These are phyloP conservation scores for Cygnus buccinator DNA, from an alignment of 2,113 vertebrate genomes.

Conservation along the genomic window DNA sequence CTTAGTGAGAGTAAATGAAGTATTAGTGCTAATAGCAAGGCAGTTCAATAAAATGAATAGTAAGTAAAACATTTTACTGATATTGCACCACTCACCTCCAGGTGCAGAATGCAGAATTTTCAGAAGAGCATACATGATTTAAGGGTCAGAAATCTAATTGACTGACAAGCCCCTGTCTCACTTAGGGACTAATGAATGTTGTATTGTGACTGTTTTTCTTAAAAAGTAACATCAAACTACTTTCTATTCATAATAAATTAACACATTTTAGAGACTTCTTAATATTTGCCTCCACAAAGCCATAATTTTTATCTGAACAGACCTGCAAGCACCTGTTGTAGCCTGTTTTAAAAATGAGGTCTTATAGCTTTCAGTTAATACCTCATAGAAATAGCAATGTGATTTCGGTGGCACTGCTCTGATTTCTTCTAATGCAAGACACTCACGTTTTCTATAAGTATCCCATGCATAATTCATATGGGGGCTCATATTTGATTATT, in stretches of 20 bases:
- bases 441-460: constrained; percentile 53
- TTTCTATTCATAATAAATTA: constrained; percentile 76
- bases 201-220: constrained; percentile 70
- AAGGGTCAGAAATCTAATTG: constrained; percentile 59
- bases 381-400: constrained; percentile 68
- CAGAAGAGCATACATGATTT: constrained; percentile 41
- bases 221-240: constrained; percentile 65
- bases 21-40: constrained; percentile 20
- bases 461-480: constrained; percentile 64
- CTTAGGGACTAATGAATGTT: constrained; percentile 69
- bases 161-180: constrained; percentile 70
- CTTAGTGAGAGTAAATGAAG: neutral
- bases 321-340: constrained; percentile 74
- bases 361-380: constrained; percentile 58
- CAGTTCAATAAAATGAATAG: constrained; percentile 42
- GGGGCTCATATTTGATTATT: constrained; percentile 69
- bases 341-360: constrained; percentile 66
- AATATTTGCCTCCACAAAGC: constrained; percentile 70
- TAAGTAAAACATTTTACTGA: constrained; percentile 42
- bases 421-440: constrained; percentile 63
- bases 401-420: constrained; percentile 68
- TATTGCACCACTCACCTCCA: constrained; percentile 68
- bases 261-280: constrained; percentile 69
- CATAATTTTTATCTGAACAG: constrained; percentile 69
- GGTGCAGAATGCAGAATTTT: constrained; percentile 60